These are phyloP conservation scores for Lutjanus argentimaculatus DNA, from an alignment of 2,797 vertebrate genomes.

Conservation along the genomic window DNA sequence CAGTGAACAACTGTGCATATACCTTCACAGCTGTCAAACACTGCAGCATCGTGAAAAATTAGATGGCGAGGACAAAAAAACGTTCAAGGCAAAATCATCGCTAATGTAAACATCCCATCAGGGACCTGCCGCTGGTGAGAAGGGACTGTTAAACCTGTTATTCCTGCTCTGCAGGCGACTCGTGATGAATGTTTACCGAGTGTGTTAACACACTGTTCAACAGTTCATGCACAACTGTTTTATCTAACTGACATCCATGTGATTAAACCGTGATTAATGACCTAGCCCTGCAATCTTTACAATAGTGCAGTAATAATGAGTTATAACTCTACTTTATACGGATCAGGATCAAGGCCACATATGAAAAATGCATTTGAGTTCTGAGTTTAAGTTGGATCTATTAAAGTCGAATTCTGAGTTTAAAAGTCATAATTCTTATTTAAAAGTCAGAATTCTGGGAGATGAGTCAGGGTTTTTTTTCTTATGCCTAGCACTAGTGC, in stretches of 20 bases:
- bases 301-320: not conserved
- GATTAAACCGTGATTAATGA: not conserved
- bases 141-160: slow-evolving; percentile 16
- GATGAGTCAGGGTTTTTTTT: no score
- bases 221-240: not conserved
- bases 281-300: not conserved
- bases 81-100: no score
- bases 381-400: no score
- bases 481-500: no score
- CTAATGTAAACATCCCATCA: not conserved
- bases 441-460: no score
- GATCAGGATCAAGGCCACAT: no score
- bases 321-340: not conserved
- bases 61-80: not conserved
- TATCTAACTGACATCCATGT: not conserved
- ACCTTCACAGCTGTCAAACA: not conserved
- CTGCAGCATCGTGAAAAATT: no score
- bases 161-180: not conserved
- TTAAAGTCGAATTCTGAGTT: no score
- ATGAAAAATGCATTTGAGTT: no score
- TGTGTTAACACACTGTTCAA: not conserved
- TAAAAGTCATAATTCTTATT: no score
- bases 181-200: not conserved
- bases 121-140: not conserved
- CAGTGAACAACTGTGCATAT: not conserved